These are phyloP conservation scores for Drosophila virilis DNA, from an alignment of 1,140 invertebrate species.

Conservation along the genomic window DNA sequence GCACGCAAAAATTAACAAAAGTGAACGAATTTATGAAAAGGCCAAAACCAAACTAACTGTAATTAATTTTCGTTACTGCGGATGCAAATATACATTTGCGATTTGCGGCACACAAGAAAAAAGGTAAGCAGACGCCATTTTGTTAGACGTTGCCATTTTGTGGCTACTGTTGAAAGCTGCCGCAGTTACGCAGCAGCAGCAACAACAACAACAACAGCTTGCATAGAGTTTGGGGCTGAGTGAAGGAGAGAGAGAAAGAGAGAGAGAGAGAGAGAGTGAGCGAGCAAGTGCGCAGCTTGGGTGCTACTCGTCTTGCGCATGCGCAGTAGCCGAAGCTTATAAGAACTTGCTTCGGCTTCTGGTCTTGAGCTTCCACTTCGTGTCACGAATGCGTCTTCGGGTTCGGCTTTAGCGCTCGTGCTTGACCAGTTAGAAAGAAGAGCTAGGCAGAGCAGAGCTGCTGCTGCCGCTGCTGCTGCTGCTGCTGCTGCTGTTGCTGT, in stretches of 20 bases:
- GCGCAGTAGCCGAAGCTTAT: conserved; percentile 73
- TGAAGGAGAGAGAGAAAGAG: conserved; percentile 35
- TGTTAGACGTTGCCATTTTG: conserved; percentile 72
- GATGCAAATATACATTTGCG: conserved; percentile 5
- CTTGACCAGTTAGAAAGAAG: conserved; percentile 64
- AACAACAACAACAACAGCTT: conserved; percentile 2
- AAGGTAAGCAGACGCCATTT: conserved; percentile 68
- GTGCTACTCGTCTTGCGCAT: conserved; percentile 70
- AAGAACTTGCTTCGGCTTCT: conserved; percentile 81
- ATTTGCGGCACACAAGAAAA: conserved; percentile 2
- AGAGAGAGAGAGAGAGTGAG: conserved; percentile 42
- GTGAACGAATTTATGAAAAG: conserved; percentile 6
- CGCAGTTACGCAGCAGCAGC: conserved; percentile 50
- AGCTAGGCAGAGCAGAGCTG: conserved; percentile 52
- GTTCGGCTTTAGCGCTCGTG: conserved; percentile 43
- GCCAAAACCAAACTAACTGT: background rate
- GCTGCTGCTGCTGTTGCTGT: conserved; percentile 31
- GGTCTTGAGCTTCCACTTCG: conserved; percentile 73
- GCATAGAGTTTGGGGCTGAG: conserved; percentile 17
- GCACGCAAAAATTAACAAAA: conserved; percentile 6
- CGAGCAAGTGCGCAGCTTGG: conserved; percentile 21
- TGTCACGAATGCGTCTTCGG: conserved; percentile 44
- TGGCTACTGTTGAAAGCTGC: conserved; percentile 62
- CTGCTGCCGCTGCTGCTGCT: conserved; percentile 24
- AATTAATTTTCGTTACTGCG: conserved; percentile 12